Evolutionary conservation across 2,888 invertebrate species (phyloP), one percentile per base, ranked within the genome.

Genomic region (Thereva unica): DNA sequence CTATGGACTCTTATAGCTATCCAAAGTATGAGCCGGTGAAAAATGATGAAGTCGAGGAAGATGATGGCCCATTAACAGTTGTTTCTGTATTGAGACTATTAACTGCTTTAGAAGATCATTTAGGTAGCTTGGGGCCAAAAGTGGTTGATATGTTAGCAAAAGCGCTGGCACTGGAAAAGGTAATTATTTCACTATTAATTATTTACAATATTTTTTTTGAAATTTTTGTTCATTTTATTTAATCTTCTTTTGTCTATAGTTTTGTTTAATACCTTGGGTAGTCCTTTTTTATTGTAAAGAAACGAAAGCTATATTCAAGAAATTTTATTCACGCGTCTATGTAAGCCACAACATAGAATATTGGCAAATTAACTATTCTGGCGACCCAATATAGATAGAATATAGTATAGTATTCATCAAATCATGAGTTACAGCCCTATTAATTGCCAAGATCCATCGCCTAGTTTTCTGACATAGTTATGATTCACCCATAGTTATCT

Each of bases 121-220:
- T 94, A 56, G 93, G 93, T n/a, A 91, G 92, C 44, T 82, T 93
- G 5, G 93, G 92, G 0, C 92, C 92, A 0, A 90, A 89, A 78
- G 84, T 92, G 9, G 87, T 92, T 0, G 88, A 89, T 68, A 77
- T 93, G 70, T 80, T 93, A n/a, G 88, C 89, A 0, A 87, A 88
- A 68, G 92, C 92, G 0, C 78, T 93, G 53, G 89, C 87, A 45
- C 85, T 92, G 80, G 92, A 93, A 75, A 92, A 92, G 80, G 70
- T 70, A 69, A 69, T 10, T 59, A 52, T 3, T 63, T 7, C 34
- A 63, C 38, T n/a, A 12, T 49, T 6, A 50, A 8, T 10, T n/a
- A 55, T 67, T 64, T 63, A n/a, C 23, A 67, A 52, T 34, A 34
- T 65, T 65, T 55, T 12, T 5, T 35, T n/a, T n/a, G n/a, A n/a